These are phyloP conservation scores for Scotopteryx bipunctaria DNA, from an alignment of 2,888 invertebrate species.

Conservation along the genomic window DNA sequence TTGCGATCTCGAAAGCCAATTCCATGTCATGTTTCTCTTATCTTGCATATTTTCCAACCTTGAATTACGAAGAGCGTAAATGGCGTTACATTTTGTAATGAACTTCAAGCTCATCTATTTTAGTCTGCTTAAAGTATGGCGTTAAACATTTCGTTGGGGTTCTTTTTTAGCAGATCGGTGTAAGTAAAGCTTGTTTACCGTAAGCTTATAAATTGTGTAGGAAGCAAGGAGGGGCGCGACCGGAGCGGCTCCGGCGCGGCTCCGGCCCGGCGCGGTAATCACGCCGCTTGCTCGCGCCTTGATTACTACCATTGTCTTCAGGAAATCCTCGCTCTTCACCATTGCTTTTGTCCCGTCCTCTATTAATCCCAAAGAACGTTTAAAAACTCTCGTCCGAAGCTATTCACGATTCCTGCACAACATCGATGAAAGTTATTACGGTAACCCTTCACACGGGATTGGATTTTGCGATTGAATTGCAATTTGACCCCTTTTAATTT, in stretches of 20 bases:
- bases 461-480: constrained; percentile 61
- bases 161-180: constrained; percentile 29
- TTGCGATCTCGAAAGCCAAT: constrained; percentile 37
- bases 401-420: constrained; percentile 33
- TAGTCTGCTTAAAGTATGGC: constrained; percentile 2
- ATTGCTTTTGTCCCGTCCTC: constrained; percentile 58
- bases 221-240: constrained; percentile 30
- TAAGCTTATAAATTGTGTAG: constrained; percentile 61
- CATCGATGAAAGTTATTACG: constrained; percentile 49
- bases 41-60: constrained; percentile 42
- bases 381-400: constrained; percentile 47
- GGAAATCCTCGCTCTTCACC: constrained; percentile 62
- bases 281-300: constrained; percentile 53
- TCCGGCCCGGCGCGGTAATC: constrained; percentile 48
- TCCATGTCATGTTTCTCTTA: constrained; percentile 37
- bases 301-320: constrained; percentile 73
- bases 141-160: constrained; percentile 19
- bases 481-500: constrained; percentile 59
- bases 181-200: constrained; percentile 51
- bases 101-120: not conserved
- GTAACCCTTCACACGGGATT: constrained; percentile 52
- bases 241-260: constrained; percentile 24
- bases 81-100: constrained; percentile 17
- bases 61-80: constrained; percentile 28
- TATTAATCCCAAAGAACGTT: constrained; percentile 52